phyloP scores from a whole-genome alignment of 2,113 vertebrate species.

The Procavia capensis region DNA sequence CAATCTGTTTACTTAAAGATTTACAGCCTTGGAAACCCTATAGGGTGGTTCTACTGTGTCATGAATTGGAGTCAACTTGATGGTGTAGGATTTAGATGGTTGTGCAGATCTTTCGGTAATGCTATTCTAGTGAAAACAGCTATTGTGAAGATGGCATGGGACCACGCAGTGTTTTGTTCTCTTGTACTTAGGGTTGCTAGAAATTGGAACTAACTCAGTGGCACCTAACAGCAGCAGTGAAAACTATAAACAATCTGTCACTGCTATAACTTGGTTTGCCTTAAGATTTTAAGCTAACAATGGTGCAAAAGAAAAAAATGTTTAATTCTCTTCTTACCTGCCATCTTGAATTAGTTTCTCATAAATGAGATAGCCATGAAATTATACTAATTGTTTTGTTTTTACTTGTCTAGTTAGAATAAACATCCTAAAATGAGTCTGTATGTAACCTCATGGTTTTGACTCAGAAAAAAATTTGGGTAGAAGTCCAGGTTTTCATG shows the following conservation, averaged over 20 bases:
- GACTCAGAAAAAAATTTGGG: slow-evolving; percentile 17
- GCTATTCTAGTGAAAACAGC: slow-evolving; percentile 11
- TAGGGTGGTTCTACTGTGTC: no score
- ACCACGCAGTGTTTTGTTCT: no score
- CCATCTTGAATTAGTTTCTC: slow-evolving; percentile 34
- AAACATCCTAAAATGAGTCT: slow-evolving; percentile 45
- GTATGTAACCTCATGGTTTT: slow-evolving; percentile 8
- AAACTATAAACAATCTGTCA: slow-evolving; percentile 46
- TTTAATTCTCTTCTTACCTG: not conserved
- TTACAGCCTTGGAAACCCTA: no score
- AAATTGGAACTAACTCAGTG: no score
- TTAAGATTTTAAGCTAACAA: slow-evolving; percentile 16
- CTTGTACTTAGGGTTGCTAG: no score
- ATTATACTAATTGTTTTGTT: slow-evolving; percentile 23
- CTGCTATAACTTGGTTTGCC: slow-evolving; percentile 2
- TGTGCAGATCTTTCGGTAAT: slow-evolving; percentile 28
- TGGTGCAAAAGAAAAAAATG: not conserved
- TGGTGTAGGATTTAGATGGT: not conserved
- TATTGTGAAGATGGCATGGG: no score
- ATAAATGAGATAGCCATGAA: slow-evolving; percentile 4
- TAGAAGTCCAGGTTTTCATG: slow-evolving; percentile 35
- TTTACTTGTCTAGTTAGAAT: slow-evolving; percentile 15
- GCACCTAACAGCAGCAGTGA: not conserved
- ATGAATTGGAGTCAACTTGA: no score
- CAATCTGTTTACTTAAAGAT: no score